Conservation (phyloP, 2,888 invertebrate genomes). For the Dichetophora obliterata region DNA sequence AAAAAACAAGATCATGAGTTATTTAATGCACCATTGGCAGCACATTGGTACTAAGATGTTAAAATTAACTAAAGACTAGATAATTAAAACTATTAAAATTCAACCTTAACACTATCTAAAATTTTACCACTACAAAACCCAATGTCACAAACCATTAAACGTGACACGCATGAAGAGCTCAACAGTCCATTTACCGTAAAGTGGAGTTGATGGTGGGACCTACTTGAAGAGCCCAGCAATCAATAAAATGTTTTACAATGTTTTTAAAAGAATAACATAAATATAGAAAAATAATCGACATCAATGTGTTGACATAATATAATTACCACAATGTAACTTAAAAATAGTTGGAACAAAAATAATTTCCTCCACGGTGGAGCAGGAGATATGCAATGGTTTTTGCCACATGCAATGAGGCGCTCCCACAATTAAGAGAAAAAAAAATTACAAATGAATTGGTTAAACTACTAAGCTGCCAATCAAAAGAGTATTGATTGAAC, state of each 20-base stretch:
- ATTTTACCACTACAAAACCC: background rate
- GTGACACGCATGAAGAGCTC: background rate
- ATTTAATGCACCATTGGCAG: background rate
- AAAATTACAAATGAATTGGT: background rate
- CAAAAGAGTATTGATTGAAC: background rate
- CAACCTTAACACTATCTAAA: background rate
- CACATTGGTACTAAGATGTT: background rate
- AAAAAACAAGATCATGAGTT: background rate
- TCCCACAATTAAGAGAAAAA: slow-evolving; percentile 19
- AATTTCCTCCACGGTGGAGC: background rate
- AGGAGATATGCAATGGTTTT: background rate
- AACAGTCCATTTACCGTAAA: background rate
- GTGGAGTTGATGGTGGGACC: background rate
- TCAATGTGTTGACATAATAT: too few relatives aligned
- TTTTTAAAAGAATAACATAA: background rate
- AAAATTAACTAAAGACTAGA: background rate
- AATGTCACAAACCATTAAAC: background rate
- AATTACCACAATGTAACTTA: too few relatives aligned
- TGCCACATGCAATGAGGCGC: slow-evolving; percentile 19
- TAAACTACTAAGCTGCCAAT: background rate
- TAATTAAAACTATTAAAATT: background rate
- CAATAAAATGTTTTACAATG: background rate
- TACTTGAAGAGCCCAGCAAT: background rate
- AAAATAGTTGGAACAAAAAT: too few relatives aligned
- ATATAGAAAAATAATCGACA: background rate